Evolutionary conservation across 2,113 vertebrate genomes (phyloP).

Genomic region (Chinchilla lanigera): DNA sequence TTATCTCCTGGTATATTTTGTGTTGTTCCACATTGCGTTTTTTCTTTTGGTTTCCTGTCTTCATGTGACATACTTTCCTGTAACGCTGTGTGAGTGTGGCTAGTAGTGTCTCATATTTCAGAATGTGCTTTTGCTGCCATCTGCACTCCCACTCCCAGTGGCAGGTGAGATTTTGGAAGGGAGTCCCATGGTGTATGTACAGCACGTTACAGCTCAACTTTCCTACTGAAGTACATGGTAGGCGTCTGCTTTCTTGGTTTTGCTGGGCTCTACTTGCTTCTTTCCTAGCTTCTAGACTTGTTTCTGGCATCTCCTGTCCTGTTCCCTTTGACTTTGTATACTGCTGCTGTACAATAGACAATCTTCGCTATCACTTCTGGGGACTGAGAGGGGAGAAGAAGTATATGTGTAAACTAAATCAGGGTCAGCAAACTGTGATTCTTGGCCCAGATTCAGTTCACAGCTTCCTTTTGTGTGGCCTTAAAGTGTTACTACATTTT

Average conservation of each 20-base stretch:
- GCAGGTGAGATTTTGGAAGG: background rate
- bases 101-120: background rate
- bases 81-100: background rate
- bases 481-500: slow-evolving; percentile 15
- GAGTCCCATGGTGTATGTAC: background rate
- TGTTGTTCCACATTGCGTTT: background rate
- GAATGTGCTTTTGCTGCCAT: background rate
- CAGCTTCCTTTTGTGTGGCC: background rate
- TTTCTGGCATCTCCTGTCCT: background rate
- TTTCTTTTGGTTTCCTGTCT: slow-evolving; percentile 19
- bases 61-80: background rate
- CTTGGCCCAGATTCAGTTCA: background rate
- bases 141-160: background rate
- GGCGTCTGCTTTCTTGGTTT: background rate
- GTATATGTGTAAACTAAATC: background rate
- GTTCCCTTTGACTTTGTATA: background rate
- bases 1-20: background rate
- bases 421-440: background rate
- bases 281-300: background rate
- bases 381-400: background rate
- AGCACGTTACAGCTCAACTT: background rate
- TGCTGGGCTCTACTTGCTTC: background rate
- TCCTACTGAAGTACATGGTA: background rate
- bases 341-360: background rate
- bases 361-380: background rate